A percentile compares a stretch with the other conserved stretches of the same genome.
phyloP scores from a whole-genome alignment of 2,797 vertebrate genomes.

The Huso huso region DNA sequence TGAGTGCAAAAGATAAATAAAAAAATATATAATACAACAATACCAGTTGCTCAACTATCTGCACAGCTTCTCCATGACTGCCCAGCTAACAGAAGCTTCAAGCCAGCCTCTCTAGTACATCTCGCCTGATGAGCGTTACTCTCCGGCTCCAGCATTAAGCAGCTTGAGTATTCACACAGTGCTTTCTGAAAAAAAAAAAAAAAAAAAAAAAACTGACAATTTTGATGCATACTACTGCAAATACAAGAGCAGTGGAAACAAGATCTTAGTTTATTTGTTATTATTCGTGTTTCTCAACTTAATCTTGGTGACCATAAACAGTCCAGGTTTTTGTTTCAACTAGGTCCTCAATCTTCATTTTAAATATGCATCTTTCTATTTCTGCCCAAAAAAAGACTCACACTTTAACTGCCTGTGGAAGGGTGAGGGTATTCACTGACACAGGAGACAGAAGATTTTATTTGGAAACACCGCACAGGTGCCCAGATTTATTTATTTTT shows the following conservation, averaged over 20 bases:
- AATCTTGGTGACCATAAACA: no score
- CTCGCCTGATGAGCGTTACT: conserved; percentile 75
- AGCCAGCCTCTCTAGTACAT: conserved; percentile 82
- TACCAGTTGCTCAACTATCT: conserved; percentile 69
- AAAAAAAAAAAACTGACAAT: background rate
- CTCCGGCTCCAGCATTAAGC: conserved; percentile 61
- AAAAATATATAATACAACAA: conserved; percentile 21
- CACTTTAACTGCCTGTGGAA: no score
- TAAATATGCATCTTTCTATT: no score
- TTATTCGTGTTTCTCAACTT: no score
- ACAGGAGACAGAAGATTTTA: no score
- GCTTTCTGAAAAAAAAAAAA: conserved; percentile 57
- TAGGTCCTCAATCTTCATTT: no score
- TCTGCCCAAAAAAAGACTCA: no score
- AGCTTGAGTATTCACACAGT: conserved; percentile 65
- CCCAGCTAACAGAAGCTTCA: conserved; percentile 75
- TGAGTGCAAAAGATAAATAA: background rate
- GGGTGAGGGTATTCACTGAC: no score
- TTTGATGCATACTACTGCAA: background rate
- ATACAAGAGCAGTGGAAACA: background rate
- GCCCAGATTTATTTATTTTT: no score
- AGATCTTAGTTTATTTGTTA: no score
- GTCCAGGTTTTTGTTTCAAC: no score
- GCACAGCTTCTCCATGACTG: conserved; percentile 60
- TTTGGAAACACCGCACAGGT: no score